Conservation (phyloP, 2,797 vertebrate genomes). For the Fundulus diaphanus region DNA sequence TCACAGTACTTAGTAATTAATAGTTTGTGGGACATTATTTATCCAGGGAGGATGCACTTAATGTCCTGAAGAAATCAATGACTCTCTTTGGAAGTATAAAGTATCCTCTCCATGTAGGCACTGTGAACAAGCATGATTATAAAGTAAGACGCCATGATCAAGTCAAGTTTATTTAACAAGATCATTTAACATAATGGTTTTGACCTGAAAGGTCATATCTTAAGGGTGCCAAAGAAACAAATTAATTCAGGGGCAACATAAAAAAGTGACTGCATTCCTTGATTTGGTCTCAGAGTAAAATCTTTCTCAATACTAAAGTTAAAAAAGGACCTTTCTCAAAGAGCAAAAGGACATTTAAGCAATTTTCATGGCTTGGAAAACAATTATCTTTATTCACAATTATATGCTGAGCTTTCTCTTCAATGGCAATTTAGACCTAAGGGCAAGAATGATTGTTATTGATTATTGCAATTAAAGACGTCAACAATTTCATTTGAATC, state of each 20-base stretch:
- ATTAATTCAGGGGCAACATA: background rate
- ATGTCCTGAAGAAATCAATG: background rate
- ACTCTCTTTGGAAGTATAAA: background rate
- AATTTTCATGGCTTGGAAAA: background rate
- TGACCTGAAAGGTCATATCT: background rate
- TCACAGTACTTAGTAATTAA: slow-evolving; percentile 2
- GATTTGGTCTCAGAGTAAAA: background rate
- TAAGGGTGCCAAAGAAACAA: background rate
- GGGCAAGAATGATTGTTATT: no score
- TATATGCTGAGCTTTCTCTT: background rate
- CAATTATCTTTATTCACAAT: no score
- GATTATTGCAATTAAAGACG: no score
- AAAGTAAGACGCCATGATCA: background rate
- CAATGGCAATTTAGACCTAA: no score
- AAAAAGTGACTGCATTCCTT: background rate
- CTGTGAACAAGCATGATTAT: background rate
- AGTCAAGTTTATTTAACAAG: background rate
- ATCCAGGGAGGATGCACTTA: slow-evolving; percentile 1
- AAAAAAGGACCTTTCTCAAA: no score
- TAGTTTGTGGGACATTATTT: slow-evolving; percentile 2
- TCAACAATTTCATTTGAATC: background rate
- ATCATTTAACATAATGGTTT: background rate
- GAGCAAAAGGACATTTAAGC: background rate
- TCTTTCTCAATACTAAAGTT: no score
- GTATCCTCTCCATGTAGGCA: background rate